Evolutionary conservation across 2,888 invertebrate species (phyloP).

Genomic region (Tetramorium bicarinatum): DNA sequence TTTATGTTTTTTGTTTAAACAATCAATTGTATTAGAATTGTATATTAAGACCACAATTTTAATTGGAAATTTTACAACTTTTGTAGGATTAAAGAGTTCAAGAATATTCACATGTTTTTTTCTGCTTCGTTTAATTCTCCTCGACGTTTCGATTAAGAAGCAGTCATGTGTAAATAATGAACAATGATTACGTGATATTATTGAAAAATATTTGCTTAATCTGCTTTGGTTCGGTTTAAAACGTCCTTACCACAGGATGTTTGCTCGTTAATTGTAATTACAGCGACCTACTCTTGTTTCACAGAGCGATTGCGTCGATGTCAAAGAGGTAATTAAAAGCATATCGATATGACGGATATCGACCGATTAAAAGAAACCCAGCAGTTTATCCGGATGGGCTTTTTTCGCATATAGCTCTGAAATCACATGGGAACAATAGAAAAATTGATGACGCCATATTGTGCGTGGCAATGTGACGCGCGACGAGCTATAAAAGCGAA

Average conservation of each 20-base stretch:
- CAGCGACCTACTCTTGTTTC: conserved; percentile 45
- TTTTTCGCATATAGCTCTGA: conserved; percentile 36
- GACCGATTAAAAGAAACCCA: conserved; percentile 45
- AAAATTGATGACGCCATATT: conserved; percentile 59
- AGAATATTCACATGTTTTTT: neutral
- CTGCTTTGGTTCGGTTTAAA: neutral
- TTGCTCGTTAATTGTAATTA: conserved; percentile 64
- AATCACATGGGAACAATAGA: conserved; percentile 42
- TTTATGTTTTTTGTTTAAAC: neutral
- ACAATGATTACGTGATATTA: conserved; percentile 70
- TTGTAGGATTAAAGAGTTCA: neutral
- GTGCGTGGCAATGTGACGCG: conserved; percentile 46
- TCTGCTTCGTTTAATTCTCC: neutral
- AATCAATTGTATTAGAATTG: neutral
- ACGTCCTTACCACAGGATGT: conserved; percentile 42
- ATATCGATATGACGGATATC: conserved; percentile 44
- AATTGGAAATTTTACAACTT: neutral
- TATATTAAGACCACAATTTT: neutral
- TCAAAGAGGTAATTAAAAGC: conserved; percentile 62
- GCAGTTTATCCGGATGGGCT: conserved; percentile 20
- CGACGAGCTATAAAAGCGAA: conserved; percentile 51
- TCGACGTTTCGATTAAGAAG: neutral
- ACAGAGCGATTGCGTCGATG: conserved; percentile 34
- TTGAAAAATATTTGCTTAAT: conserved; percentile 62
- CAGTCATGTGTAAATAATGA: conserved; percentile 61